A percentile compares a stretch with the other conserved stretches of the same genome.
Evolutionary conservation across 2,797 vertebrate species (phyloP).

Genomic region (Myiotriccus ornatus): DNA sequence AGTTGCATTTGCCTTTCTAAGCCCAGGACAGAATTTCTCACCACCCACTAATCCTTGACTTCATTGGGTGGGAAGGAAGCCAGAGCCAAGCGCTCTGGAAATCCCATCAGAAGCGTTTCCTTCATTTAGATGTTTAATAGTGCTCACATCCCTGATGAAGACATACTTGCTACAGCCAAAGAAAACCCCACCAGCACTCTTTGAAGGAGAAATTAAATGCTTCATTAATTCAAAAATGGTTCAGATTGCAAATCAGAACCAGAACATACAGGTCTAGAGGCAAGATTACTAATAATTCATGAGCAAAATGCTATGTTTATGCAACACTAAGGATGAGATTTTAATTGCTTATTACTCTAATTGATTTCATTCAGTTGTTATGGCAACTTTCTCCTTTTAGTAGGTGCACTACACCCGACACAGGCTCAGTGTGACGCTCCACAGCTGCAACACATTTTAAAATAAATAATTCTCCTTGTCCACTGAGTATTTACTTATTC

Average conservation of each 20-base stretch:
- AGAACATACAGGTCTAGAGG: constrained; percentile 32
- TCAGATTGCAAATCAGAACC: constrained; percentile 34
- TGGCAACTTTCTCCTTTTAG: constrained; percentile 34
- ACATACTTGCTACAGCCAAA: background rate
- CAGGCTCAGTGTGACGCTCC: background rate
- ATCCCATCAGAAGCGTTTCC: background rate
- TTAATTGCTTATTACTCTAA: constrained; percentile 66
- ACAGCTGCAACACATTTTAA: background rate
- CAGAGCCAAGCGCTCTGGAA: fast-evolving
- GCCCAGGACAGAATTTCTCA: background rate
- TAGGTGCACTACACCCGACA: background rate
- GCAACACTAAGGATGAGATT: constrained; percentile 49
- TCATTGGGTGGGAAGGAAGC: background rate
- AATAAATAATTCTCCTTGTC: background rate
- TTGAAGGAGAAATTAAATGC: constrained; percentile 19
- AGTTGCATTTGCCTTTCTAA: background rate
- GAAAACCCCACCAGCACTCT: background rate
- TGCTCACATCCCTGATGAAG: background rate
- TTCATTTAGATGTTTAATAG: background rate
- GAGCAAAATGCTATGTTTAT: constrained; percentile 39
- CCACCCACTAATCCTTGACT: background rate
- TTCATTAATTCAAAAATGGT: constrained; percentile 29
- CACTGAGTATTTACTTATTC: background rate
- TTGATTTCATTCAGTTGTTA: constrained; percentile 58
- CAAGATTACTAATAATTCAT: constrained; percentile 18